Base-by-base conservation (phyloP, 1,140 invertebrate species). In the Drosophila subobscura region DNA sequence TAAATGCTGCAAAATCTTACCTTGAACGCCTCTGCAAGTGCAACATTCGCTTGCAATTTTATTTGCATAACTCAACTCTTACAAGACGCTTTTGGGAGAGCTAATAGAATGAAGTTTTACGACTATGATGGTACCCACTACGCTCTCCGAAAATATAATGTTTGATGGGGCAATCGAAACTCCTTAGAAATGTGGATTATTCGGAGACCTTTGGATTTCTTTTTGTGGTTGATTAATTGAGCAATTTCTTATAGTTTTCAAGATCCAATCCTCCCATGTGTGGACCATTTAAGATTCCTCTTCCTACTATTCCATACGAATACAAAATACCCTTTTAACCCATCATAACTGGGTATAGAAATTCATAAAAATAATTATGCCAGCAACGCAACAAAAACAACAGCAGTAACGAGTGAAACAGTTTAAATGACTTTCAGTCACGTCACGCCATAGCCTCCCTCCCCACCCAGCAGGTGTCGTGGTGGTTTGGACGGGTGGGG, bases 381-480 rank as follows among this genome's bases (percentile, higher is more conserved):
- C 67, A 72, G 49, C 45, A 23, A 16, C 22, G 16, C 41, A 54
- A 37, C 54, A 72, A 60, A 41, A 49, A 41, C 47, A 49, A 50
- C 65, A 41, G 10, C 33, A 12, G 10, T 37, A 37, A 12, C 33
- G 33, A 73, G 71, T 73, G 40, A 73, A 73, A 73, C 68, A 73
- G 5, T 73, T 73, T 55, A 73, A 73, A 73, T 41, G 70, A 55
- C 68, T 73, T 73, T 55, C 70, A 73, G 71, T 73, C 71, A 73
- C 71, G 71, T 58, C 71, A 73, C 33, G 33, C 33, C 33, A 37
- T 12, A 37, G 33, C 3, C 33, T 10, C 27, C 27, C 27, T 6
- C 27, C 5, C 27, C 1, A 37, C 59, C 25, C 67, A 72, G 70
- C 68, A 64, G 58, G 58, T 72, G 55, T 63, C 45, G 54, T 22